Evolutionary conservation across 2,888 invertebrate genomes (phyloP).

Genomic region (Lapara coniferarum): DNA sequence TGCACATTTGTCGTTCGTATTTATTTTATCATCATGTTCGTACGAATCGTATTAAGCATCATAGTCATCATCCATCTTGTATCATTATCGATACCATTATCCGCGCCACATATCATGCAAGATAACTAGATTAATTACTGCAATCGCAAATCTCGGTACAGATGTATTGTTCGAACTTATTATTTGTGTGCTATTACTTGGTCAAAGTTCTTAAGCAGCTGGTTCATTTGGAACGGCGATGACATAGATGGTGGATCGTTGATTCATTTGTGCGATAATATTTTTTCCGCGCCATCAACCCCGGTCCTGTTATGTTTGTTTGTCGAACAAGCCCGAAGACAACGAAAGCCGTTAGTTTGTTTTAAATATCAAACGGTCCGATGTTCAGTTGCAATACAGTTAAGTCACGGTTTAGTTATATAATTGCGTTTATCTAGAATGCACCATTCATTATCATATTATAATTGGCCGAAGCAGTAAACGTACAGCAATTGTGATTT

Average conservation of each 20-base stretch:
- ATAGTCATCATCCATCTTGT: conserved; percentile 41
- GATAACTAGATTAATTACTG: conserved; percentile 44
- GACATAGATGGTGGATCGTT: conserved; percentile 18
- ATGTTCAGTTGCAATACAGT: conserved; percentile 19
- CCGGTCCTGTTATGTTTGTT: conserved; percentile 40
- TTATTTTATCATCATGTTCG: conserved; percentile 41
- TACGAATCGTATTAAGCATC: conserved; percentile 35
- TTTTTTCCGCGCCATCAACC: conserved; percentile 34
- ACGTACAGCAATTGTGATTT: conserved; percentile 7
- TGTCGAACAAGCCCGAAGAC: conserved; percentile 37
- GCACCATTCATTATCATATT: conserved; percentile 24
- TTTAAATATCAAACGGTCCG: conserved; percentile 24
- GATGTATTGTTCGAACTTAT: conserved; percentile 38
- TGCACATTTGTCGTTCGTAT: conserved; percentile 44
- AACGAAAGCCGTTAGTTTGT: conserved; percentile 24
- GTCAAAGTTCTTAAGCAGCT: conserved; percentile 38
- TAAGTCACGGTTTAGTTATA: conserved; percentile 25
- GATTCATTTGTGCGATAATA: conserved; percentile 32
- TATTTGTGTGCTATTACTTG: conserved; percentile 47
- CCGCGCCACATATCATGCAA: conserved; percentile 45
- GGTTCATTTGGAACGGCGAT: conserved; percentile 29
- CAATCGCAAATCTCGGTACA: conserved; percentile 42
- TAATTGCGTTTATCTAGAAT: conserved; percentile 23
- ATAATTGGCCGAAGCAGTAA: conserved; percentile 14
- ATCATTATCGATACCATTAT: conserved; percentile 49